Conservation (phyloP, 2,888 invertebrate species). For the Geotrupes spiniger region DNA sequence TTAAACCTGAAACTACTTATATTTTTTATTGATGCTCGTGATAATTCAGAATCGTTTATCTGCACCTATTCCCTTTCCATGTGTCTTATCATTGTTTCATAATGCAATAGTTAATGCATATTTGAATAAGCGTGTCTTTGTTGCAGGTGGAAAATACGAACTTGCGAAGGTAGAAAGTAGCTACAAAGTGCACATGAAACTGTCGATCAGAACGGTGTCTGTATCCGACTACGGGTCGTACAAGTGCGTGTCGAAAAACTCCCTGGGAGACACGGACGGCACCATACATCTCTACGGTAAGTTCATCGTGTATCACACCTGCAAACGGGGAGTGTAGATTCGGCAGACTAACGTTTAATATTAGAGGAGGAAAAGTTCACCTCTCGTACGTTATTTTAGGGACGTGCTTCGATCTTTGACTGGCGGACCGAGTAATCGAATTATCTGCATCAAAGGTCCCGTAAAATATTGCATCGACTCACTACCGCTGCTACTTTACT, state of each 20-base stretch:
- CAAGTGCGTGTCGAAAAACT: constrained; percentile 72
- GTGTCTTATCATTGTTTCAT: too few relatives aligned
- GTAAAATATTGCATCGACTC: constrained; percentile 15
- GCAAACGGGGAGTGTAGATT: too few relatives aligned
- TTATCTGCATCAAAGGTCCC: constrained; percentile 35
- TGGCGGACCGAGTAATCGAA: constrained; percentile 34
- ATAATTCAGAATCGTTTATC: too few relatives aligned
- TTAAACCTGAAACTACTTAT: too few relatives aligned
- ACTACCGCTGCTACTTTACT: not conserved
- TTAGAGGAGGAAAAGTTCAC: constrained; percentile 2
- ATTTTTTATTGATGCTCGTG: too few relatives aligned
- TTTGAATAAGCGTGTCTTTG: too few relatives aligned
- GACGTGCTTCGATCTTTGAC: constrained; percentile 34
- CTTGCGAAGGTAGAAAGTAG: constrained; percentile 66
- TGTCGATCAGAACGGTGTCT: constrained; percentile 63
- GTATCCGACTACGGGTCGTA: constrained; percentile 65
- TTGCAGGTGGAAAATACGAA: constrained; percentile 53
- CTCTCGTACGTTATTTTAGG: too few relatives aligned
- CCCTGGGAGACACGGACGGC: constrained; percentile 70
- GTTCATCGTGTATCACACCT: too few relatives aligned
- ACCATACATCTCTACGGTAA: constrained; percentile 71
- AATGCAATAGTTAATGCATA: too few relatives aligned
- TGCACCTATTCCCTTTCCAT: too few relatives aligned
- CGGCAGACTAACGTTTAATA: constrained; percentile 1
- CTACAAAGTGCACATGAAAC: constrained; percentile 70